Conservation (phyloP, 1,140 invertebrate species). For the Monochamus saltuarius region DNA sequence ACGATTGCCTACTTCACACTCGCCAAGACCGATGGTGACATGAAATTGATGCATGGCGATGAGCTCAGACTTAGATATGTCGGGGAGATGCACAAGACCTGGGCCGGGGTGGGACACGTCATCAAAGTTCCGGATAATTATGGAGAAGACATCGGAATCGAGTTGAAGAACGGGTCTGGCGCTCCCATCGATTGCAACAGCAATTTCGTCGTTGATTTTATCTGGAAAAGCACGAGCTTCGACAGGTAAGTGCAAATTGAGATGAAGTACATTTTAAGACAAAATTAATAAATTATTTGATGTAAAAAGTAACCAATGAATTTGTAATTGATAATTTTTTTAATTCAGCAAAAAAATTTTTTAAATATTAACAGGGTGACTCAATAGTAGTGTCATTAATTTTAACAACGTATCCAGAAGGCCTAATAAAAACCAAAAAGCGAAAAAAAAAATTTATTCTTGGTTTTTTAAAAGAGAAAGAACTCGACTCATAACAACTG, state of each 20-base stretch:
- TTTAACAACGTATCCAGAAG: too few relatives aligned
- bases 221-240: slow-evolving; percentile 99
- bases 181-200: slow-evolving; percentile 90
- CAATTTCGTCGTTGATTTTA: slow-evolving; percentile 98
- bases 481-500: too few relatives aligned
- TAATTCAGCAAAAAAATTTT: too few relatives aligned
- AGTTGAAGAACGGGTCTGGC: slow-evolving; percentile 87
- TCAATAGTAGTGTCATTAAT: too few relatives aligned
- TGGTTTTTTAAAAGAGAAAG: too few relatives aligned
- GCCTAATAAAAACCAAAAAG: too few relatives aligned
- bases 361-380: too few relatives aligned
- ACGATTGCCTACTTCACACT: slow-evolving; percentile 96
- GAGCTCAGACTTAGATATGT: slow-evolving; percentile 92
- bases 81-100: slow-evolving; percentile 89
- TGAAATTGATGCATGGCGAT: slow-evolving; percentile 99
- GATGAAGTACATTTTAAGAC: too few relatives aligned
- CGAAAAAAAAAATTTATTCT: too few relatives aligned
- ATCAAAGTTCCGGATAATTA: slow-evolving; percentile 99
- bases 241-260: slow-evolving; percentile 68
- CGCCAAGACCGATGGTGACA: slow-evolving; percentile 97
- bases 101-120: slow-evolving; percentile 94
- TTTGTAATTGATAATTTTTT: too few relatives aligned
- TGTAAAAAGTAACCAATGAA: too few relatives aligned
- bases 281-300: too few relatives aligned
- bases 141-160: slow-evolving; percentile 97